Percentiles rank a stretch among this genome's conserved stretches.
These are phyloP conservation scores for Irena cyanogastra DNA, from an alignment of 2,113 vertebrate species.

Conservation along the genomic window DNA sequence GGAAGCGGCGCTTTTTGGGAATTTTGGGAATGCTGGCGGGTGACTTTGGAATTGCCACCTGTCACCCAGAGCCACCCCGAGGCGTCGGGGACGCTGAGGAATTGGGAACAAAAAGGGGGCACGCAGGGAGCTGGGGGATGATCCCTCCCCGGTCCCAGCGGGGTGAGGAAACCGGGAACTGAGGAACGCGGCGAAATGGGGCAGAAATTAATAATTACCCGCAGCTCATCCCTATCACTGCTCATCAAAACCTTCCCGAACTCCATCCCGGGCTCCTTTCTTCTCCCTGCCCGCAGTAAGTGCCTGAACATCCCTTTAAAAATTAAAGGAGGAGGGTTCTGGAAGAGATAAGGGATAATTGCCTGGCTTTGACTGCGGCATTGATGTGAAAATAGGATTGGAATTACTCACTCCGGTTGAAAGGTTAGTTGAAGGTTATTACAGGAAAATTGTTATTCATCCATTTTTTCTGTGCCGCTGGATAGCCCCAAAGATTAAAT, in stretches of 20 bases:
- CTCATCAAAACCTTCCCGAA: slow-evolving; percentile 45
- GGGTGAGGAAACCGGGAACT: neutral
- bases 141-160: neutral
- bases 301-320: slow-evolving; percentile 68
- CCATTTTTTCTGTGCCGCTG: slow-evolving; percentile 66
- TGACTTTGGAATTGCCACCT: fast-evolving
- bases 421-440: slow-evolving; percentile 98
- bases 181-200: neutral
- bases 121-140: neutral
- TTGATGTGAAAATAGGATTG: slow-evolving; percentile 92
- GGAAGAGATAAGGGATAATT: slow-evolving; percentile 79
- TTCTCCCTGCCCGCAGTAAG: slow-evolving; percentile 39
- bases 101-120: fast-evolving
- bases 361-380: slow-evolving; percentile 78
- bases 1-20: fast-evolving
- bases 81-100: fast-evolving
- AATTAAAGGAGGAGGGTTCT: slow-evolving; percentile 67
- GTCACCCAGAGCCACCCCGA: neutral
- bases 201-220: slow-evolving; percentile 32
- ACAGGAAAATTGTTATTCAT: slow-evolving; percentile 86
- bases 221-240: neutral
- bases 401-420: slow-evolving; percentile 91
- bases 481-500: slow-evolving; percentile 89
- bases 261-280: slow-evolving; percentile 32
- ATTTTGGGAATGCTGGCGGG: neutral